phyloP scores from a whole-genome alignment of 2,113 vertebrate genomes.

The Trematomus loennbergii region DNA sequence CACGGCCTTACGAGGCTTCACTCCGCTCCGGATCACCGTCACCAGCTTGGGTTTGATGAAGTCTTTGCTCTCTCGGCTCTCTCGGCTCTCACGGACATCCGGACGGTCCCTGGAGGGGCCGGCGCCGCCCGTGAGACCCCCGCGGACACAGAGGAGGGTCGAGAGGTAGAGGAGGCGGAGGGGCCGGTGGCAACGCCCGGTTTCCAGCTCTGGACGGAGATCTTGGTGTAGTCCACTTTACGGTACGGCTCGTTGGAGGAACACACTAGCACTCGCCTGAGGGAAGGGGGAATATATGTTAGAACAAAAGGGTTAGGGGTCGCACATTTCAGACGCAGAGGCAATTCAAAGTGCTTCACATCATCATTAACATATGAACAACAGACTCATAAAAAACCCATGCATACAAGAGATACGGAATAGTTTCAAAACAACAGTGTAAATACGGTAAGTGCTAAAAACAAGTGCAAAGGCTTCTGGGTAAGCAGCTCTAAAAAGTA shows the following conservation, averaged over 20 bases:
- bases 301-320: no score
- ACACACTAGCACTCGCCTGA: constrained; percentile 77
- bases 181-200: constrained; percentile 51
- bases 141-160: constrained; percentile 15
- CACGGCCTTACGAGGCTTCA: constrained; percentile 77
- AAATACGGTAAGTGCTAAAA: no score
- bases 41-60: constrained; percentile 82
- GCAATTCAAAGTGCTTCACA: no score
- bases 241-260: constrained; percentile 77
- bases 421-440: no score
- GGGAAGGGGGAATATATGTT: no score
- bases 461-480: no score
- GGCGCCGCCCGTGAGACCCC: constrained; percentile 36
- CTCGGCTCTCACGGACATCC: constrained; percentile 50
- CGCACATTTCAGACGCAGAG: no score
- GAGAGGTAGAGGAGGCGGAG: no score
- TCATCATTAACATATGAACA: no score
- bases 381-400: no score
- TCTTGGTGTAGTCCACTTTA: constrained; percentile 78
- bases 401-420: no score
- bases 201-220: constrained; percentile 75
- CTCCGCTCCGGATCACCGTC: constrained; percentile 80
- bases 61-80: constrained; percentile 73
- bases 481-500: no score
- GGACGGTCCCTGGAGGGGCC: constrained; percentile 37